Percentiles rank a stretch among this genome's conserved stretches.
These are phyloP conservation scores for Hirundichthys speculiger DNA, from an alignment of 2,113 vertebrate genomes.

Conservation along the genomic window DNA sequence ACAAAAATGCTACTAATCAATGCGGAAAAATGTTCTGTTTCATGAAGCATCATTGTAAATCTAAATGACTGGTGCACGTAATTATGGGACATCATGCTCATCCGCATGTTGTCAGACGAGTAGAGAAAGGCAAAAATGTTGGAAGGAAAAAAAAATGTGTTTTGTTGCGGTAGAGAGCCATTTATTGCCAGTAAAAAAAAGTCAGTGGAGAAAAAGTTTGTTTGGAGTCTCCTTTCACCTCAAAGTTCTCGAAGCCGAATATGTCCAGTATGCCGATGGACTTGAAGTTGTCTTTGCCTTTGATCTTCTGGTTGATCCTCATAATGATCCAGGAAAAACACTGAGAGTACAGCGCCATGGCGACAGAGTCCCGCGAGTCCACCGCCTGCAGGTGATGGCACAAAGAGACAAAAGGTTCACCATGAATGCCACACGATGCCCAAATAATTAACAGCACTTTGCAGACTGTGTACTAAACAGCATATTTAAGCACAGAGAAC, in stretches of 20 bases:
- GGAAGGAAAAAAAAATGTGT: no score
- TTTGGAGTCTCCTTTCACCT: slow-evolving; percentile 74
- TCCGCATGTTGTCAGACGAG: no score
- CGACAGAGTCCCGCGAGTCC: slow-evolving; percentile 90
- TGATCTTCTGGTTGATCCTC: slow-evolving; percentile 91
- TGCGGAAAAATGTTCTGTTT: no score
- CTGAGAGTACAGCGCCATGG: slow-evolving; percentile 93
- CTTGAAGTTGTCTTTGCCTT: slow-evolving; percentile 93
- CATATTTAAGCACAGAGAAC: neutral
- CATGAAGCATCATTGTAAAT: no score
- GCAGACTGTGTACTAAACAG: slow-evolving; percentile 9
- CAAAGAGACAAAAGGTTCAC: slow-evolving; percentile 5
- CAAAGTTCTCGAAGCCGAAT: slow-evolving; percentile 94
- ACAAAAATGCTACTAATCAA: no score
- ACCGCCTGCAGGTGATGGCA: slow-evolving; percentile 81
- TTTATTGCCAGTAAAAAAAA: no score
- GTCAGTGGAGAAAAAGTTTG: neutral
- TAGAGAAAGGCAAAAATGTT: no score
- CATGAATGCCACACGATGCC: slow-evolving; percentile 14
- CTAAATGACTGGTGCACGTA: neutral
- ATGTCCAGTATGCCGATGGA: slow-evolving; percentile 95
- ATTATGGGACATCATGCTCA: neutral
- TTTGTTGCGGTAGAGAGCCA: no score
- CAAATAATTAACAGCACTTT: slow-evolving; percentile 11
- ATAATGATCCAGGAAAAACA: slow-evolving; percentile 94